Evolutionary conservation across 2,113 vertebrate species (phyloP).

Genomic region (Pangasianodon hypophthalmus): DNA sequence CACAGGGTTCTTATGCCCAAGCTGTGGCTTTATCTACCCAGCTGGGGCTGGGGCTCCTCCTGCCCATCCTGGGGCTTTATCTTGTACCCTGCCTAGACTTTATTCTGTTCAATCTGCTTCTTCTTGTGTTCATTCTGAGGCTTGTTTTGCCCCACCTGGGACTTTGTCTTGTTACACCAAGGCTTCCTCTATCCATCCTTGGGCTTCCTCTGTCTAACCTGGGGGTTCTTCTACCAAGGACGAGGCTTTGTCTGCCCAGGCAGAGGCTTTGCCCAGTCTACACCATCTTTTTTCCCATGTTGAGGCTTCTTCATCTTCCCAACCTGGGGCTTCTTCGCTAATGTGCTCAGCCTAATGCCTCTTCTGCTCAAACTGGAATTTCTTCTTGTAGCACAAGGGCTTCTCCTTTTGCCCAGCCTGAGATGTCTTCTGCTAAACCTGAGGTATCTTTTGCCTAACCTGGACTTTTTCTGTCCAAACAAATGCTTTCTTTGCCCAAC

Average conservation of each 20-base stretch:
- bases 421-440: background rate
- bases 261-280: background rate
- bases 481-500: background rate
- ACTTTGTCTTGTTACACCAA: background rate
- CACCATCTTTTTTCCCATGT: no score
- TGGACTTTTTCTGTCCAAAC: background rate
- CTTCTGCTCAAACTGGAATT: background rate
- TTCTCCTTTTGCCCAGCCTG: background rate
- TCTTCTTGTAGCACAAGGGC: background rate
- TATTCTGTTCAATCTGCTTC: background rate
- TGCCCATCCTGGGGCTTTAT: background rate
- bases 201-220: background rate
- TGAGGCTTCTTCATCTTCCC: background rate
- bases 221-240: background rate
- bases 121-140: background rate
- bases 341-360: background rate
- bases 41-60: no score
- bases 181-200: background rate
- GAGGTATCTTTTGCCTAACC: background rate
- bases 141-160: background rate
- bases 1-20: background rate
- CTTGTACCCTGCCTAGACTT: background rate
- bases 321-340: background rate
- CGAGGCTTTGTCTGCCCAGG: background rate
- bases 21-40: background rate